Conservation (phyloP, 1,140 invertebrate species). For the Spodoptera litura region DNA sequence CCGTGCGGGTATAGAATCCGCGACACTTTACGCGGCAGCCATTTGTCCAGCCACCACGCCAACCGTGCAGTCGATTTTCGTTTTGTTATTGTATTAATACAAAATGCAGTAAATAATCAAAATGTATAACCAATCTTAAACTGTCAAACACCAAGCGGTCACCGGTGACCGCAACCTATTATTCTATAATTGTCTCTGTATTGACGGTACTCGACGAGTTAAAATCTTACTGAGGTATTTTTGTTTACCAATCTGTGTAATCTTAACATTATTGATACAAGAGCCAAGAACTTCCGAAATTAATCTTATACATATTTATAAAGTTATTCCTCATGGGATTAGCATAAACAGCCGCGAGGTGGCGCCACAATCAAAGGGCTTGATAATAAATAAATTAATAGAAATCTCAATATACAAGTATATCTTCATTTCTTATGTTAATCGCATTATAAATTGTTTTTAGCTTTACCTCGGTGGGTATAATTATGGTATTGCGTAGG, state of each 20-base stretch:
- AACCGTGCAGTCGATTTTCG: no score
- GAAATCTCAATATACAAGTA: background rate
- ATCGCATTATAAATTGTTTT: background rate
- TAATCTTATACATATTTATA: slow-evolving; percentile 29
- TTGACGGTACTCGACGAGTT: no score
- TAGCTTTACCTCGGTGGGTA: background rate
- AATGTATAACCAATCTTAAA: no score
- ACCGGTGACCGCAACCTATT: no score
- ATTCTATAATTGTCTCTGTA: no score
- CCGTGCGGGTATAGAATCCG: no score
- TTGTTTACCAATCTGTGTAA: background rate
- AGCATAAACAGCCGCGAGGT: background rate
- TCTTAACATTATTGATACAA: background rate
- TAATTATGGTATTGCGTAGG: background rate
- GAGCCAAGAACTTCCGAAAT: background rate
- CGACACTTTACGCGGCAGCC: no score
- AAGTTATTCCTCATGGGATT: background rate
- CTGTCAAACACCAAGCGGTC: no score
- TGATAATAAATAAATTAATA: slow-evolving; percentile 25
- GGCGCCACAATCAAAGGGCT: background rate
- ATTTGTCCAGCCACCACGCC: no score
- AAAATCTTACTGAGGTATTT: no score
- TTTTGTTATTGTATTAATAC: no score
- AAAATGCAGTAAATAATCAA: no score
- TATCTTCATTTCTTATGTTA: slow-evolving; percentile 9